These are phyloP conservation scores for Zaprionus inermis DNA, from an alignment of 1,140 invertebrate species.

Conservation along the genomic window DNA sequence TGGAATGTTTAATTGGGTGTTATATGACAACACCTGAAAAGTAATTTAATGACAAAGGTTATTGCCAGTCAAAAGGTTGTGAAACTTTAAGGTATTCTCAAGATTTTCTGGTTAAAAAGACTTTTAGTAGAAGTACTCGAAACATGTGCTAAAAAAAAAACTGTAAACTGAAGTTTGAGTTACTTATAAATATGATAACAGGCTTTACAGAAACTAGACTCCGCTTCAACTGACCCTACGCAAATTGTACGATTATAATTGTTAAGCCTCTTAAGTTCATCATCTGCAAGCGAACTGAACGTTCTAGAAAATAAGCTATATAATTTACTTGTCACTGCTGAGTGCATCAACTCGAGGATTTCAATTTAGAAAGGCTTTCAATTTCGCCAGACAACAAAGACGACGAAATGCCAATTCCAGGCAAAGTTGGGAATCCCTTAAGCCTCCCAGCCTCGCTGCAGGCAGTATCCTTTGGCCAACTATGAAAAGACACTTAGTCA, in stretches of 20 bases:
- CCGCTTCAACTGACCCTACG: not conserved
- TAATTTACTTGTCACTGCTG: not conserved
- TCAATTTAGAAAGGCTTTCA: constrained; percentile 8
- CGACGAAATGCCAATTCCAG: constrained; percentile 10
- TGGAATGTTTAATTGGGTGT: not conserved
- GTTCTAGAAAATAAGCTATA: not conserved
- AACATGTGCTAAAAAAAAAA: too few species aligned
- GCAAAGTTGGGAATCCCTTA: not conserved
- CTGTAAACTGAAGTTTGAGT: too few species aligned
- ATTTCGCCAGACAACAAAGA: constrained; percentile 10
- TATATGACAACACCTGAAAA: not conserved
- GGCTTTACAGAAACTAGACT: too few species aligned
- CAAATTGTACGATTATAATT: not conserved
- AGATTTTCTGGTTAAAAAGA: not conserved
- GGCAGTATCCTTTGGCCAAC: not conserved
- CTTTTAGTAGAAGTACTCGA: too few species aligned
- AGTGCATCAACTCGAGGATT: not conserved
- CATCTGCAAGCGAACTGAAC: not conserved
- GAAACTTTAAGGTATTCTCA: not conserved
- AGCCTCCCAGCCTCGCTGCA: too few species aligned
- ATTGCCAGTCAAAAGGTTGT: not conserved
- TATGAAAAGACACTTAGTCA: not conserved
- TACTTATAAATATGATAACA: too few species aligned
- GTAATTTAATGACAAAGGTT: not conserved
- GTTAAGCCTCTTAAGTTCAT: not conserved